A percentile compares a stretch with the other conserved stretches of the same genome.
Evolutionary conservation across 2,113 vertebrate species (phyloP).

Genomic region (Podiceps cristatus): DNA sequence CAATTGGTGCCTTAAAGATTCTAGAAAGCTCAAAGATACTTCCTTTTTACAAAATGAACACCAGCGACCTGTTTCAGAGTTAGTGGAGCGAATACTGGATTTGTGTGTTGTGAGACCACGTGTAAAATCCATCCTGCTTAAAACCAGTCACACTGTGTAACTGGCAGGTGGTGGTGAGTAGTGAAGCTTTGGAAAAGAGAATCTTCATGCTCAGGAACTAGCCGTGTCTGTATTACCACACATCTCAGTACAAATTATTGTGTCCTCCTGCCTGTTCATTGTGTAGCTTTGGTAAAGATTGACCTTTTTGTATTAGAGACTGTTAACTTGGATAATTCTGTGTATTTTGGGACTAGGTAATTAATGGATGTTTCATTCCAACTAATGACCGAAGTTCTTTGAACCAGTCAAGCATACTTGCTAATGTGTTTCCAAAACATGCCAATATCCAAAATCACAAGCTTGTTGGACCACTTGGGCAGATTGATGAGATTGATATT

Average conservation of each 20-base stretch:
- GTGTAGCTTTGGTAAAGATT: background rate
- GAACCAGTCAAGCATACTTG: background rate
- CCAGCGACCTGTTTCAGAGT: background rate
- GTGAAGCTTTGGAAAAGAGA: background rate
- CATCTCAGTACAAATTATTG: accelerated
- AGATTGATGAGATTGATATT: background rate
- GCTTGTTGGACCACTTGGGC: background rate
- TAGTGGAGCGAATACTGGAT: background rate
- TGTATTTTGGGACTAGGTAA: background rate
- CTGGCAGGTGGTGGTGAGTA: background rate
- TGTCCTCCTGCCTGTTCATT: background rate
- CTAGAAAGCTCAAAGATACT: background rate
- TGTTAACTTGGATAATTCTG: background rate
- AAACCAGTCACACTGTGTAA: background rate
- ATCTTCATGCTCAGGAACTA: background rate
- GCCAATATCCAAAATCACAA: background rate
- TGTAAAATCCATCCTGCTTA: background rate
- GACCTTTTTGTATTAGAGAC: background rate
- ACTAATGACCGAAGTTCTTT: background rate
- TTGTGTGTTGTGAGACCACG: background rate
- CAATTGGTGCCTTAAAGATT: background rate
- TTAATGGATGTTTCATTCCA: background rate
- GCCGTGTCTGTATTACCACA: background rate
- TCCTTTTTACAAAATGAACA: background rate
- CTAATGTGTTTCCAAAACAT: background rate